Percentiles rank a stretch among this genome's conserved stretches.
Evolutionary conservation across 2,888 invertebrate genomes (phyloP).

Genomic region (Amiota mariae): DNA sequence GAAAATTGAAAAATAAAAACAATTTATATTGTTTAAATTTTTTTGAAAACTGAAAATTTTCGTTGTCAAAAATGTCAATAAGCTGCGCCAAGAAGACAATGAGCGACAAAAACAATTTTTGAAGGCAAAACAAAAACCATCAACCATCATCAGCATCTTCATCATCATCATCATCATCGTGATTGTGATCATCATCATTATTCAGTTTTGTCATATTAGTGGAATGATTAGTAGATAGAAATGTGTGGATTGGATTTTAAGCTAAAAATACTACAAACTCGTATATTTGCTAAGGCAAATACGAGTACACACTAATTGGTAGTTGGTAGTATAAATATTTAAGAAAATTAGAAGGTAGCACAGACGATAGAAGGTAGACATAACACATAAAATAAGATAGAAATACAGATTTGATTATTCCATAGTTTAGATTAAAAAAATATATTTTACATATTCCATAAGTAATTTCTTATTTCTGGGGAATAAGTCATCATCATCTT

Average conservation of each 20-base stretch:
- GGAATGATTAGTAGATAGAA: slow-evolving; percentile 12
- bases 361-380: not conserved
- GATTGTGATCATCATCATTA: slow-evolving; percentile 19
- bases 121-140: slow-evolving; percentile 8
- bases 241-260: slow-evolving; percentile 7
- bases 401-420: no score
- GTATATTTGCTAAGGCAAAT: no score
- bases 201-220: slow-evolving; percentile 15
- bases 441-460: no score
- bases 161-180: no score
- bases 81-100: slow-evolving; percentile 50
- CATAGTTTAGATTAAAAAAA: no score
- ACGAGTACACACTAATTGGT: no score
- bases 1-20: not conserved
- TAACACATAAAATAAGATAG: no score
- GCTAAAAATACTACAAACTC: slow-evolving; percentile 20
- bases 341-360: slow-evolving; percentile 13
- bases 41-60: slow-evolving; percentile 26
- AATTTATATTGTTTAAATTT: not conserved
- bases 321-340: not conserved
- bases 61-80: slow-evolving; percentile 64
- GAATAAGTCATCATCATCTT: no score
- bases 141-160: no score
- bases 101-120: slow-evolving; percentile 14
- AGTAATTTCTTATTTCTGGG: no score